phyloP scores from a whole-genome alignment of 2,888 invertebrate genomes.

The Hydrotaea diabolus region DNA sequence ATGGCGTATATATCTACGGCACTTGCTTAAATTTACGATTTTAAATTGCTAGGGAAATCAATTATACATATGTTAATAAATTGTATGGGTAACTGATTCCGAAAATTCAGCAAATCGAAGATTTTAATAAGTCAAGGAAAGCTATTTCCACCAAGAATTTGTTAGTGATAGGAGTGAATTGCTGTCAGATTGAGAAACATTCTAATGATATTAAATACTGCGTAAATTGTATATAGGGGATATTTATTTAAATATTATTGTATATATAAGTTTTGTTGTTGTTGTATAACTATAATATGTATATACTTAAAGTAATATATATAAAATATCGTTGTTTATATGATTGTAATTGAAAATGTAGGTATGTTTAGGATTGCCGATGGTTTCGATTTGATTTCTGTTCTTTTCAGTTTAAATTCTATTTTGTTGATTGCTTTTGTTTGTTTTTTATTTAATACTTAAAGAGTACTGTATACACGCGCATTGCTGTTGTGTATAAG shows the following conservation, averaged over 20 bases:
- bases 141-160: no score
- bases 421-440: constrained; percentile 13
- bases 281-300: constrained; percentile 50
- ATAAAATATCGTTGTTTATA: constrained; percentile 58
- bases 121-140: no score
- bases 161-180: no score
- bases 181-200: no score
- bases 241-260: constrained; percentile 47
- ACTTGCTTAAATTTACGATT: no score
- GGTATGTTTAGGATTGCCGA: constrained; percentile 35
- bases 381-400: constrained; percentile 15
- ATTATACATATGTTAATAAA: no score
- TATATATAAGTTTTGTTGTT: constrained; percentile 40
- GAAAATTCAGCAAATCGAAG: no score
- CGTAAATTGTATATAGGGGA: constrained; percentile 28
- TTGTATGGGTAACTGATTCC: no score
- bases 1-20: no score
- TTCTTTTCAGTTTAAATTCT: constrained; percentile 25
- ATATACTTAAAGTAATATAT: constrained; percentile 49
- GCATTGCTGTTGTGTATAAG: constrained; percentile 1
- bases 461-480: constrained; percentile 30
- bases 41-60: no score
- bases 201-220: background rate
- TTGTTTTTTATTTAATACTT: constrained; percentile 56
- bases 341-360: constrained; percentile 15